Conservation (phyloP, 2,113 vertebrate genomes). For the Oreotrochilus melanogaster region DNA sequence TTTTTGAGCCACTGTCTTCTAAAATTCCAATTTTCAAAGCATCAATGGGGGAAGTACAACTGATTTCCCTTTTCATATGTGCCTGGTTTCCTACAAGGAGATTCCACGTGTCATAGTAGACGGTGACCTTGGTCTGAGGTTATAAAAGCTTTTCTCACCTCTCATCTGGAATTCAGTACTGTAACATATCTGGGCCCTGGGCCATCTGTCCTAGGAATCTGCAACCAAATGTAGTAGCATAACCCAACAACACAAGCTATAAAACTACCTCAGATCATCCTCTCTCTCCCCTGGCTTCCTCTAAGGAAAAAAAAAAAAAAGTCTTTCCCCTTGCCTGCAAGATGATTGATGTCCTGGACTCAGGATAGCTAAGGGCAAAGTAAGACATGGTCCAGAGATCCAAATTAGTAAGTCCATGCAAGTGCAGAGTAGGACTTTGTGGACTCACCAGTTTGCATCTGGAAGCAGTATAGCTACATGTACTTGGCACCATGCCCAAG, state of each 20-base stretch:
- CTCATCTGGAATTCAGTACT: neutral
- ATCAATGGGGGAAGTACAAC: neutral
- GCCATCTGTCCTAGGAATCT: neutral
- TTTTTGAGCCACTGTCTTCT: neutral
- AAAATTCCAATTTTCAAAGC: fast-evolving
- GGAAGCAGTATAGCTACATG: constrained; percentile 69
- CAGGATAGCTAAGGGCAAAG: neutral
- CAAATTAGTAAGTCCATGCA: constrained; percentile 19
- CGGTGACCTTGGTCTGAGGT: neutral
- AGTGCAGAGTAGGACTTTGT: constrained; percentile 2
- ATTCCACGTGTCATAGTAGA: neutral
- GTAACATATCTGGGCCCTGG: neutral
- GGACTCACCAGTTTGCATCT: constrained; percentile 69
- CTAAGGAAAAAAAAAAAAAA: neutral
- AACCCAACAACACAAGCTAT: neutral
- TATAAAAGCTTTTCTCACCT: neutral
- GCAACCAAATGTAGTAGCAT: neutral
- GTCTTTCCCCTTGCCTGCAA: neutral
- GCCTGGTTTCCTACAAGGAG: neutral
- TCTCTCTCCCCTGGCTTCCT: neutral
- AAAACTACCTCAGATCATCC: neutral
- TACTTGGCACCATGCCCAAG: constrained; percentile 41
- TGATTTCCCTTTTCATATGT: neutral
- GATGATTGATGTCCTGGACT: neutral
- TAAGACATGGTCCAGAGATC: neutral